Evolutionary conservation across 2,888 invertebrate genomes (phyloP), one percentile per base, ranked within the genome.

Genomic region (Epiblema foenella): DNA sequence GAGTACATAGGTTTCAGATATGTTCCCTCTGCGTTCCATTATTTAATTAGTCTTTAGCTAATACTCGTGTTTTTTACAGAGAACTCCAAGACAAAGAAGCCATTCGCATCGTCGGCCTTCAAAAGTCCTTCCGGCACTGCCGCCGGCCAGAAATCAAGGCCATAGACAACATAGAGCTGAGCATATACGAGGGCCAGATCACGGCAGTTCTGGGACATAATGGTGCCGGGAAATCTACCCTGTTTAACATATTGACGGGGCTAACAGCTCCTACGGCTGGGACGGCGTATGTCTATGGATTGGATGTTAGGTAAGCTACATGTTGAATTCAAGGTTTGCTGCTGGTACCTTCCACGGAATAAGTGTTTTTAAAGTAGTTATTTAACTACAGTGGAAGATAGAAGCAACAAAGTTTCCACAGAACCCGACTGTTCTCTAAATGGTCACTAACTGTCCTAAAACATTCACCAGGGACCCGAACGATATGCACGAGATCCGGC

Each of bases 121-220:
- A 95, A 80, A 97, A 97, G 82, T 95, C 95, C 2, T 97, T 96
- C 85, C 94, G 95, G 1, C 94, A 95, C 74, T 96, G 96, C 78
- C 94, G 96, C 0, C 94, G 94, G 72, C 94, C 95, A 0, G 96
- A 96, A 82, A 89, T 96, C 8, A 96, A 96, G 78, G 97, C 97
- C 0, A 95, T 97, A 0, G 96, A 97, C 77, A 96, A 96, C 2
- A 96, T 97, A 46, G 96, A 96, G 83, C 87, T 97, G 70, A 96
- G 96, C 69, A 96, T 98, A 75, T 98, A 97, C 88, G 97, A 97
- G 84, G 97, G 94, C 0, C 97, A 98, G 87, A 97, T 98, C 74
- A 98, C 97, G 0, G 97, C 97, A 0, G 96, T 98, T 24, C 89
- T 98, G 73, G 98, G 97, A 0, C 97, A 97, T 80, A 98, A 98